Evolutionary conservation across 2,797 vertebrate species (phyloP), one percentile per base, ranked within the genome.

Genomic region (Loris lydekkerianus): DNA sequence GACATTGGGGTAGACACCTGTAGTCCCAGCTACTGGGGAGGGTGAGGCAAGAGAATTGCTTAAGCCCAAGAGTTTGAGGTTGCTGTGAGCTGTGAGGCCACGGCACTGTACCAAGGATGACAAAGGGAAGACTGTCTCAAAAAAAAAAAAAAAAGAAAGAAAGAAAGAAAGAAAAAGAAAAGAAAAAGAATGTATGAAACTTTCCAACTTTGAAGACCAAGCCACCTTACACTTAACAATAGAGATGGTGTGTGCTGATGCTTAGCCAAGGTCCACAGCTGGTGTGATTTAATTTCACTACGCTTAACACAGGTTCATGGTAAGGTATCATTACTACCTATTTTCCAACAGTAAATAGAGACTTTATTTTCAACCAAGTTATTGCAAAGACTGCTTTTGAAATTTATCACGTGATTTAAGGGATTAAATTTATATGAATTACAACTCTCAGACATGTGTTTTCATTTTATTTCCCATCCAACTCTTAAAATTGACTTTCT

Each of bases 351-450:
- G 56, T 23, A 97, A 86, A 69, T 78, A 83, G 34, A 85, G 21
- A 3, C n/a, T 94, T 83, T 97, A 60, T 76, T 93, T 96, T 94
- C 96, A 89, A 17, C 21, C 86, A 56, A 87, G 90, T 93, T 82
- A 83, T 78, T 95, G 29, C 25, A 92, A 89, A 89, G 49, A 61
- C 49, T 73, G 29, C 78, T 92, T 96, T 95, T 96, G 80, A 96
- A 96, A 90, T 91, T 90, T 2, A 86, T 93, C 61, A 78, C 20
- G 46, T 91, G 46, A 89, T 88, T 91, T 95, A 86, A 90, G 77
- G 83, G 78, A 94, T 86, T 94, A 93, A 93, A 86, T 31, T 75
- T 91, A 60, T 6, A 49, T 82, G 85, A 93, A 78, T 92, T 93
- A 76, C 72, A 91, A 95, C 31, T 94, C 92, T 37, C 65, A 93